Evolutionary conservation across 2,797 vertebrate genomes (phyloP), one percentile per base, ranked within the genome.

Genomic region (Hipposideros larvatus): DNA sequence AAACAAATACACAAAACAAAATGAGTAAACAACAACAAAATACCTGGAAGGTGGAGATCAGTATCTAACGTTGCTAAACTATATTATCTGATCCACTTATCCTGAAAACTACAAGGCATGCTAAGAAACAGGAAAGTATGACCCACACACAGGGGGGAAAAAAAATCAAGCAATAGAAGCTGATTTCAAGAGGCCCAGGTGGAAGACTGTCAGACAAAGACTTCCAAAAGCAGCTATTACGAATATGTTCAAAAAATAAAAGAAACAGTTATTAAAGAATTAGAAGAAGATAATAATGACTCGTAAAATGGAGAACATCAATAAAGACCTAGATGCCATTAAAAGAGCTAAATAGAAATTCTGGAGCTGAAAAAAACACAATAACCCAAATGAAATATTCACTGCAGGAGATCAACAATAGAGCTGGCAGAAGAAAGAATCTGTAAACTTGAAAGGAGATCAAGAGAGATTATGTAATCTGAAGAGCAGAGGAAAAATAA

Each of bases 181-280:
- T 61, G 37, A 21, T 90, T 86, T 51, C 61, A 80, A 80, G 22
- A 43, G 24, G 1, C 21, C 19, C 8, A 74, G 34, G 85, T 37
- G 13, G 43, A 7, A 84, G 31, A 75, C 11, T 80, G 46, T 53
- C 18, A 82, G 37, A 87, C 19, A 79, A 73, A 91, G 31, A 82
- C 51, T 84, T 85, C 78, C 88, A 66, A 79, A 57, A 84, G 61
- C 11, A 73, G 26, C 68, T 28, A 55, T 65, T 21, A 74, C 22
- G 46, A 91, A 19, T 84, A 84, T 63, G 24, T 34, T 71, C 19
- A 55, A 91, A 77, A 91, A 78, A n/a, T 73, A 78, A 65, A 88
- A 18, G 65, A 74, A 89, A 63, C 16, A 15, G 57, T 18, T 79
- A 41, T 34, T 74, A 74, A 87, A 80, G 31, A 92, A 85, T 71